A percentile compares a stretch with the other conserved stretches of the same genome.
These are phyloP conservation scores for Ophion obscuratus DNA, from an alignment of 2,888 invertebrate species.

Conservation along the genomic window DNA sequence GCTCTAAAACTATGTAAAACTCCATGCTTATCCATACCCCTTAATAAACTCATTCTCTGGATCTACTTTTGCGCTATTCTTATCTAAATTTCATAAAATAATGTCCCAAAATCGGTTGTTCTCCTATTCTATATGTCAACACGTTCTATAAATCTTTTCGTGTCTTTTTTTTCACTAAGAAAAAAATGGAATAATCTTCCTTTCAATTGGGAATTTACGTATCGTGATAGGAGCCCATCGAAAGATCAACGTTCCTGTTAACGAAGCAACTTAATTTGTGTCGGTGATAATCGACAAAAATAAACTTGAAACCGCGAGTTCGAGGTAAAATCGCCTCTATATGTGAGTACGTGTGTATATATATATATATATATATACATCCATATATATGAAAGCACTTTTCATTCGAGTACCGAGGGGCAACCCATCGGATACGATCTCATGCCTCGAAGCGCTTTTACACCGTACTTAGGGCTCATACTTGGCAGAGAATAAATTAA, in stretches of 20 bases:
- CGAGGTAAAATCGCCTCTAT: not conserved
- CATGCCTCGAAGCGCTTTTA: conserved; percentile 80
- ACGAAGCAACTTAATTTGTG: not conserved
- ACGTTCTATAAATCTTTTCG: too few relatives aligned
- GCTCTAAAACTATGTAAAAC: too few relatives aligned
- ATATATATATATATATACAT: not conserved
- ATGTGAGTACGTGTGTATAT: not conserved
- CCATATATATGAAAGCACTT: conserved; percentile 16
- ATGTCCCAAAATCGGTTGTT: too few relatives aligned
- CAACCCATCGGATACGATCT: conserved; percentile 76
- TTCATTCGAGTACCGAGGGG: conserved; percentile 73
- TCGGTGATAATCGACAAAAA: not conserved
- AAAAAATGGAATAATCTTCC: too few relatives aligned
- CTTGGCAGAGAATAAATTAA: conserved; percentile 82
- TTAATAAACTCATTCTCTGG: too few relatives aligned
- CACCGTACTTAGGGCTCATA: conserved; percentile 81
- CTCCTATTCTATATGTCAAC: too few relatives aligned
- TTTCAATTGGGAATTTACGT: too few relatives aligned
- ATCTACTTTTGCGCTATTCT: too few relatives aligned
- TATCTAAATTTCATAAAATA: too few relatives aligned
- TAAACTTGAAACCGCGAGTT: not conserved
- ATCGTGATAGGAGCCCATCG: not conserved
- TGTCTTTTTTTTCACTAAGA: too few relatives aligned
- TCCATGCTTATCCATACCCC: too few relatives aligned
- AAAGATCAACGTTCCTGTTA: not conserved